These are phyloP conservation scores for Rotaria socialis DNA, from an alignment of 2,888 invertebrate genomes.

Conservation along the genomic window DNA sequence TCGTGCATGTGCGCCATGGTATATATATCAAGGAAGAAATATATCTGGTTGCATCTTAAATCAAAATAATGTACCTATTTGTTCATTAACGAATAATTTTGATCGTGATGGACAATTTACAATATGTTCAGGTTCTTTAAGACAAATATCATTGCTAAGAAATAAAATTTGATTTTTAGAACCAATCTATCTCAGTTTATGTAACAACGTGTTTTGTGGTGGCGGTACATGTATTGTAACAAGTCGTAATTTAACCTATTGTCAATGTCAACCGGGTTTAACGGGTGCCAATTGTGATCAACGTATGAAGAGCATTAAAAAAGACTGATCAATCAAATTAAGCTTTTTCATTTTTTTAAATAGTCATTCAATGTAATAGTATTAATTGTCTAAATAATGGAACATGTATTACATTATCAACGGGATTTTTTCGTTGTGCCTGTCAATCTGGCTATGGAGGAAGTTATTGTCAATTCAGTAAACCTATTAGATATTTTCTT, in stretches of 20 bases:
- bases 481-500: not conserved
- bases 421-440: slow-evolving; percentile 8
- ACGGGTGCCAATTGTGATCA: slow-evolving; percentile 43
- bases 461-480: slow-evolving; percentile 39
- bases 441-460: slow-evolving; percentile 41
- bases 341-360: not conserved
- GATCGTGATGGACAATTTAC: slow-evolving; percentile 20
- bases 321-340: not conserved
- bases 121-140: not conserved
- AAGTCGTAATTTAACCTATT: not conserved
- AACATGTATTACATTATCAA: not conserved
- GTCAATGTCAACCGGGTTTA: slow-evolving; percentile 38
- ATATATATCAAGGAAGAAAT: slow-evolving; percentile 10
- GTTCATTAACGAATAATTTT: slow-evolving; percentile 13
- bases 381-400: slow-evolving; percentile 39
- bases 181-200: not conserved
- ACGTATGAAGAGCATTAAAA: not conserved
- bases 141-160: not conserved
- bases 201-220: not conserved
- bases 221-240: not conserved
- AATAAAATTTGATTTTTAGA: not conserved
- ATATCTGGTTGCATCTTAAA: not conserved
- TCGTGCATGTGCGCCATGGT: not conserved
- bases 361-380: not conserved
- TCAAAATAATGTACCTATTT: not conserved